Percentiles rank a stretch among this genome's conserved stretches.
Conservation (phyloP, 1,140 invertebrate species). For the Campodea augens region DNA sequence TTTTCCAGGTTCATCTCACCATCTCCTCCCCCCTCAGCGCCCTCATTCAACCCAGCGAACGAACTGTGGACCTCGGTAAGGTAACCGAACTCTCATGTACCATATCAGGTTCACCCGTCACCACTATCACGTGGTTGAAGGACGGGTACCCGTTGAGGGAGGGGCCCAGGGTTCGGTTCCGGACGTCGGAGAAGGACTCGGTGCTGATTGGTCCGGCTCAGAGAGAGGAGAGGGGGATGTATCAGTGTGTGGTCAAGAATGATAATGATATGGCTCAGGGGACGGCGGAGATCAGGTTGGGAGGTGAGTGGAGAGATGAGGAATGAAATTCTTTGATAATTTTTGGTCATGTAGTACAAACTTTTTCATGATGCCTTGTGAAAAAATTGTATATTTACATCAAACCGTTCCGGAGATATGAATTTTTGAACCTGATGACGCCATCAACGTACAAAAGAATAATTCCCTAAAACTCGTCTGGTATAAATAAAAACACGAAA, state of each 20-base stretch:
- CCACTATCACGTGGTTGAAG: constrained; percentile 16
- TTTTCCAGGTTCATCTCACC: constrained; percentile 12
- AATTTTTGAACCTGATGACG: too few species aligned
- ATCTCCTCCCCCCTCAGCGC: constrained; percentile 23
- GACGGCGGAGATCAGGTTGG: constrained; percentile 26
- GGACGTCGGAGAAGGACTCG: constrained; percentile 11
- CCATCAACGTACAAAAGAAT: too few species aligned
- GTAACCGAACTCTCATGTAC: constrained; percentile 26
- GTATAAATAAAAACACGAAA: too few species aligned
- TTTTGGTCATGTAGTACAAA: too few species aligned
- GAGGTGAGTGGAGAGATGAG: constrained; percentile 23
- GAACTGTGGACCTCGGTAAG: constrained; percentile 25
- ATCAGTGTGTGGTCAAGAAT: constrained; percentile 30
- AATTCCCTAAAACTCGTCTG: too few species aligned
- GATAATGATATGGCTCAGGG: constrained; percentile 26
- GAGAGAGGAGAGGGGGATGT: constrained; percentile 29
- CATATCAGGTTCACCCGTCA: constrained; percentile 22
- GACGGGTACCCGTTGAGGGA: constrained; percentile 18
- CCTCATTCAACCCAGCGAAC: constrained; percentile 22
- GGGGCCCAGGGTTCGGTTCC: constrained; percentile 14
- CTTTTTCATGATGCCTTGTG: too few species aligned
- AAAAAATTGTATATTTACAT: too few species aligned
- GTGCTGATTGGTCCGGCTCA: constrained; percentile 22
- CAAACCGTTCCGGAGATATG: too few species aligned
- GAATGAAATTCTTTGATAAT: too few species aligned